Evolutionary conservation across 2,113 vertebrate species (phyloP), one percentile per base, ranked within the genome.

Genomic region (Chamaetylas fuelleborni): DNA sequence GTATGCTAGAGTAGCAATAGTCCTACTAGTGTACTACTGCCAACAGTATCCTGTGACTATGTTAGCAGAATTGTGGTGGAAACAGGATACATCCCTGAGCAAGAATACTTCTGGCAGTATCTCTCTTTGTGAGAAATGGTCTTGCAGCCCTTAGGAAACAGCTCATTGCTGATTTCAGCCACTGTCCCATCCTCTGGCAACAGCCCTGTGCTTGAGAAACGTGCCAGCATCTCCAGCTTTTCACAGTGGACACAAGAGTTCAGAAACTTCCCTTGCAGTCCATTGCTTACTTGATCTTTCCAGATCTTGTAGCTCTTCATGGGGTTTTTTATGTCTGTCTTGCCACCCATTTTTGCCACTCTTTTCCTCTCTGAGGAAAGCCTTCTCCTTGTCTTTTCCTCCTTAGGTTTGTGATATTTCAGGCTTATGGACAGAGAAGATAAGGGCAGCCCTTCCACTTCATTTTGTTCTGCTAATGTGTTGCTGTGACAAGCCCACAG

Each of bases 151-250:
- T 57, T 66, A 67, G 50, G 64, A 81, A 88, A 25, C 22, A 93
- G 51, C 31, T 86, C 31, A 19, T 38, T 58, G 38, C 47, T 74
- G 26, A 71, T 53, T 81, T 58, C 64, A 74, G 34, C 4, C 40
- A 5, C 11, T 54, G 1, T 57, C 50, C 54, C 22, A 13, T 70
- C 12, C n/a, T 73, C 67, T 83, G 58, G 54, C 36, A 65, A 25
- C 31, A 71, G 6, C 28, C 10, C 8, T 1, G 1, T 15, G 64
- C 0, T 0, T 50, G 34, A 62, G 45, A 70, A 80, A 61, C 11
- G 5, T 1, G 1, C 8, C 54, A 62, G 17, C 43, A 22, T 28
- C 69, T 78, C 67, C 38, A 70, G 14, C 34, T 83, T 90, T 90
- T 62, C 47, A 40, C 45, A 58, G 17, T 12, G 47, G 29, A 38